Evolutionary conservation across 2,797 vertebrate species (phyloP).

Genomic region (Pterois miles): DNA sequence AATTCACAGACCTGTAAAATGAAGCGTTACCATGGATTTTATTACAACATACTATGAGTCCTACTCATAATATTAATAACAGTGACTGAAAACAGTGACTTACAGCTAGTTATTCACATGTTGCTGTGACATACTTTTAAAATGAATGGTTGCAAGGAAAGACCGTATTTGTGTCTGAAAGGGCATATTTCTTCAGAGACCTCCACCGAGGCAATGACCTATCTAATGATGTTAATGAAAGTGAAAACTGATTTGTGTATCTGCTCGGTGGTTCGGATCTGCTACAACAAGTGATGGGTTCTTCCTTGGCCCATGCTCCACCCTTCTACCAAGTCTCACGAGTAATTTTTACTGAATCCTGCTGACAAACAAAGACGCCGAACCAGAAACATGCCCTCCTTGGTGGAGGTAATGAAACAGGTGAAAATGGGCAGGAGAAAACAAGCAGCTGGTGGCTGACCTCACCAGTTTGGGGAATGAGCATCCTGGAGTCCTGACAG

Average conservation of each 20-base stretch:
- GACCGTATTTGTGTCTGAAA: not conserved
- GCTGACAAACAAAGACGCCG: too few species aligned
- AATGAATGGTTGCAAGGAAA: not conserved
- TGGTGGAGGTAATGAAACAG: not conserved
- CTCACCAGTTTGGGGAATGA: constrained; percentile 19
- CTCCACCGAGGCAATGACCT: too few species aligned
- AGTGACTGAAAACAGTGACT: not conserved
- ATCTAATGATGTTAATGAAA: too few species aligned
- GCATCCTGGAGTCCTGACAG: constrained; percentile 4
- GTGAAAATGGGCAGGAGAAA: not conserved
- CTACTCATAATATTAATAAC: not conserved
- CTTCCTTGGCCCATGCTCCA: too few species aligned
- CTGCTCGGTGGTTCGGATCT: too few species aligned
- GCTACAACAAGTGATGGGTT: too few species aligned
- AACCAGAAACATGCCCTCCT: not conserved
- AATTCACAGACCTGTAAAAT: too few species aligned
- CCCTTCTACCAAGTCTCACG: not conserved
- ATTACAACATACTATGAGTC: not conserved
- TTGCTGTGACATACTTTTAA: constrained; percentile 15
- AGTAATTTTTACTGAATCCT: fast-evolving
- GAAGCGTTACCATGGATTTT: not conserved
- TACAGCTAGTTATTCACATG: constrained; percentile 1
- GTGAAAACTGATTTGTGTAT: too few species aligned
- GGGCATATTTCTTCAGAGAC: too few species aligned
- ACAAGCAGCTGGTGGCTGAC: constrained; percentile 32